Base-by-base conservation (phyloP, 2,888 invertebrate genomes). In the Idaea straminata region DNA sequence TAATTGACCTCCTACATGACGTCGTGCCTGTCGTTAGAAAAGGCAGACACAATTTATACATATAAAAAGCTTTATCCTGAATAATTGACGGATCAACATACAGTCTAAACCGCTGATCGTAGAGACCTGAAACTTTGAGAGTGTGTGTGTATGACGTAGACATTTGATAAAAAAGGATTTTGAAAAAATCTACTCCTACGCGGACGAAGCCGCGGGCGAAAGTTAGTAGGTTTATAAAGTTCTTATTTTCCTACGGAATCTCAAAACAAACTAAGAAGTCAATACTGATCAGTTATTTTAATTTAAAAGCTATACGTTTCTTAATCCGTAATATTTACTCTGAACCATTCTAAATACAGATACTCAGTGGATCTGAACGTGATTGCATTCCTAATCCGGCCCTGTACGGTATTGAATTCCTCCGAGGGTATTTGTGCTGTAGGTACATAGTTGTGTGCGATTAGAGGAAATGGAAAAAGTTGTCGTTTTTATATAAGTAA, bases 381-480 rank as follows among this genome's bases (percentile, higher is more conserved):
- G 47, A 47, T 47, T 47, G 47, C 57, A 35, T 66, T 61, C 70
- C 68, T 47, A 75, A 67, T 77, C 25, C 82, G 68, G 38, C 66
- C 67, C 79, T 79, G 78, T 64, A 34, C 62, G 61, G 67, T 72
- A 75, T 74, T 72, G 75, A 80, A 81, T 78, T 78, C 82, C 77
- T 64, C 36, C n/a, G 78, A 74, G 83, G 76, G 77, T 79, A 69
- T 79, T 81, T 79, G 69, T 76, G 80, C 76, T 75, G 76, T 77
- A 76, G 74, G 78, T 76, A 79, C 80, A 72, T 77, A 77, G 79
- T 75, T 77, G 75, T 73, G 72, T 72, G 77, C 81, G 81, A 86
- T 86, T 85, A 85, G 74, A 75, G 80, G 76, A 82, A 86, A 87
- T 85, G 85, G 85, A 83, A 86, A 84, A 85, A 86, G 76, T 84